Evolutionary conservation across 2,888 invertebrate genomes (phyloP).

Genomic region (Mesoligia furuncula): DNA sequence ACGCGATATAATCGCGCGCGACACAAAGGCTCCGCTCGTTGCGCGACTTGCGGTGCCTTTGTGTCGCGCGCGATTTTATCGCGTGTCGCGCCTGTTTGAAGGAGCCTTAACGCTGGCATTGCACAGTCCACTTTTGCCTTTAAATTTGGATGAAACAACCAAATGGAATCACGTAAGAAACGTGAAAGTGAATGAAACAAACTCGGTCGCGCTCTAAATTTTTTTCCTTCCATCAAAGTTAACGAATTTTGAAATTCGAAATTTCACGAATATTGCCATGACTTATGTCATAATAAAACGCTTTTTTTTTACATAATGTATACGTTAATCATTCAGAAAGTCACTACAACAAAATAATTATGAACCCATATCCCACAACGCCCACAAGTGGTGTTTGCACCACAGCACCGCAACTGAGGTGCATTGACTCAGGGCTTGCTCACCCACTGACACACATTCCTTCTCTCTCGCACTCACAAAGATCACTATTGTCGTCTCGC

Average conservation of each 20-base stretch:
- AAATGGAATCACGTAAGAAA: background rate
- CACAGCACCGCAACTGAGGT: slow-evolving; percentile 68
- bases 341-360: slow-evolving; percentile 49
- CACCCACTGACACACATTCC: slow-evolving; percentile 86
- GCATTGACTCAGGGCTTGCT: slow-evolving; percentile 81
- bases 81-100: no score
- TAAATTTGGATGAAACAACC: background rate
- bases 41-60: no score
- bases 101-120: no score
- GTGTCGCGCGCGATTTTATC: no score
- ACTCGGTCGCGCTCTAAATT: background rate
- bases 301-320: slow-evolving; percentile 9
- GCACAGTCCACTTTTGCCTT: background rate
- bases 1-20: no score
- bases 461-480: slow-evolving; percentile 72
- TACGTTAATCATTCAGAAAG: slow-evolving; percentile 39
- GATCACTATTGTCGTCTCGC: slow-evolving; percentile 66
- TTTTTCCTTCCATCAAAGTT: background rate
- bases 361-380: slow-evolving; percentile 39
- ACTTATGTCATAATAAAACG: slow-evolving; percentile 19
- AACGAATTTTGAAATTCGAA: background rate
- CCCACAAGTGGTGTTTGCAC: slow-evolving; percentile 52
- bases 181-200: background rate
- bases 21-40: no score
- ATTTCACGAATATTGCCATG: background rate